Evolutionary conservation across 1,140 invertebrate genomes (phyloP).

Genomic region (Drosophila cardini): DNA sequence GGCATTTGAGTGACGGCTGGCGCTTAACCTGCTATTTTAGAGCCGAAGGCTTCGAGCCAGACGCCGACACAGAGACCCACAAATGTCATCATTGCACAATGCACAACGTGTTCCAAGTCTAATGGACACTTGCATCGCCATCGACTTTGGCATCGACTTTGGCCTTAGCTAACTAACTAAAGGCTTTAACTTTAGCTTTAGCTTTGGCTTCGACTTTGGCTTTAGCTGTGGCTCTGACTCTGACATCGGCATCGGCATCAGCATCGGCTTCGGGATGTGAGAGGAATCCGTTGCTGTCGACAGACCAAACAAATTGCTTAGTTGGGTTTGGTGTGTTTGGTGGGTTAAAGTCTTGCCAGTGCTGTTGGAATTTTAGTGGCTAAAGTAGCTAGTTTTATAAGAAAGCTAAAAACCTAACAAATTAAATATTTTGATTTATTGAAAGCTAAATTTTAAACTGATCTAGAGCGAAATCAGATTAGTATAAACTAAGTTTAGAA

Average conservation of each 20-base stretch:
- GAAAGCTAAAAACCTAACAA: too few relatives aligned
- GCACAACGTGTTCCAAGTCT: slow-evolving; percentile 35
- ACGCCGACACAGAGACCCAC: slow-evolving; percentile 50
- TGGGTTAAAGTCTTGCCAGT: neutral
- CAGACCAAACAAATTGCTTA: slow-evolving; percentile 51
- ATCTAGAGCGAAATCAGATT: too few relatives aligned
- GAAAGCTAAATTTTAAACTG: too few relatives aligned
- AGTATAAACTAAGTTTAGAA: too few relatives aligned
- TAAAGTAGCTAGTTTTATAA: too few relatives aligned
- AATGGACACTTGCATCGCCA: slow-evolving; percentile 44
- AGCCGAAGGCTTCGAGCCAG: slow-evolving; percentile 16
- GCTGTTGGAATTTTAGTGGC: too few relatives aligned
- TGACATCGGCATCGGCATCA: slow-evolving; percentile 4
- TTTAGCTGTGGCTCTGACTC: neutral
- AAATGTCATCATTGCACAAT: slow-evolving; percentile 57
- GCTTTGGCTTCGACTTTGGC: slow-evolving; percentile 1
- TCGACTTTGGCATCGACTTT: neutral
- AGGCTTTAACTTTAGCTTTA: too few relatives aligned
- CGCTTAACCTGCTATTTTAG: slow-evolving; percentile 31
- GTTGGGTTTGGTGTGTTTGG: neutral
- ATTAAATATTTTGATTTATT: too few relatives aligned
- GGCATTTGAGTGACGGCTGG: slow-evolving; percentile 30
- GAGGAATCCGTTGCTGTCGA: slow-evolving; percentile 27
- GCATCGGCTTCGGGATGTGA: slow-evolving; percentile 41
- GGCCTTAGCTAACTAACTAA: neutral